Base-by-base conservation (phyloP, 2,113 vertebrate species). In the Felis chaus region DNA sequence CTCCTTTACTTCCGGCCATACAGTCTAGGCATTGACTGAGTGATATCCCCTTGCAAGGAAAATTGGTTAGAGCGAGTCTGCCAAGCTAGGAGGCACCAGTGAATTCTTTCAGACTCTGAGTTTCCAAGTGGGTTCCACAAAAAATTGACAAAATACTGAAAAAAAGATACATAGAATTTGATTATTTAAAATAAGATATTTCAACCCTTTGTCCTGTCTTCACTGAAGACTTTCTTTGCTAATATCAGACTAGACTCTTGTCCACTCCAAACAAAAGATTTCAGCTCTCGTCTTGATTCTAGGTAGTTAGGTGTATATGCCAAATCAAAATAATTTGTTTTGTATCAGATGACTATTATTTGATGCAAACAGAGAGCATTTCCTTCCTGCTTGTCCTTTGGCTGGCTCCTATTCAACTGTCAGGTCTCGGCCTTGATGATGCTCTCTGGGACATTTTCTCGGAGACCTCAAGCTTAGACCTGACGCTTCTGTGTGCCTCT, bases 161-260 rank as follows among this genome's bases (percentile, higher is more conserved):
- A 39, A 79, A 68, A 66, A 50, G 14, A 19, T 53, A 36, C 33
- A 85, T 91, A 29, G 57, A 65, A 55, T 95, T 88, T 83, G 7
- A 68, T 90, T 73, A 63, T 73, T 73, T 88, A 95, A 94, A 82
- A 94, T 81, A 65, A 85, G 21, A 14, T 84, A 61, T 91, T 63
- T 89, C 29, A 88, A 57, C 2, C 9, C 7, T 16, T 6, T 45
- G 11, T 57, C 13, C 27, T 76, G 39, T 33, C 31, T 1, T 78
- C 15, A 6, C 14, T 55, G 48, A 79, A 93, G 45, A 36, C 10
- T 63, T 81, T 93, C 16, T 91, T 41, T 50, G 55, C 14, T 71
- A 65, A 66, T 71, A 61, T 50, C 55, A 57, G 53, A 18, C 41
- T 73, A 33, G 53, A 73, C 7, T 76, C 2, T 79, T 91, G n/a